Evolutionary conservation across 2,888 invertebrate species (phyloP), one percentile per base, ranked within the genome.

Genomic region (Idaea straminata): DNA sequence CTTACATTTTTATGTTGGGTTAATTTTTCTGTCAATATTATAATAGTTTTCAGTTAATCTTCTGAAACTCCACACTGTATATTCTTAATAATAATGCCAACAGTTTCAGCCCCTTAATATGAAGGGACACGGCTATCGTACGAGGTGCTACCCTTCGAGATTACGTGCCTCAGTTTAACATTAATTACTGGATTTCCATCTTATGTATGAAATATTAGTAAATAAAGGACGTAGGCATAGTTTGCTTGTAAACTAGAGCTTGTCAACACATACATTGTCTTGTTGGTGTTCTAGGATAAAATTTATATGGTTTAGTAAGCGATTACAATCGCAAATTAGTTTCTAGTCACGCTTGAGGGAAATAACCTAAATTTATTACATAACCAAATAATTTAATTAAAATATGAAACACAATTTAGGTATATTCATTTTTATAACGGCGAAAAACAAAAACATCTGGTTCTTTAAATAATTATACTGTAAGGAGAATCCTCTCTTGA

Each of bases 111-210:
- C 81, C 83, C 83, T 85, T 89, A 89, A 88, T 89, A 89, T 83
- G 84, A 82, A 88, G 86, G 89, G 88, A 84, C 86, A 81, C 76
- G 63, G 74, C 83, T 72, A 86, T 89, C 86, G 86, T 87, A 87
- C 78, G 82, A 84, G 84, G 85, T 85, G 87, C 82, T 87, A 87
- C 83, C 86, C 87, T 82, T 72, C 79, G 75, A 87, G 86, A 88
- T 89, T 89, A 86, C 85, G 82, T 83, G 80, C 78, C 76, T 77
- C 75, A 83, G 83, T 83, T 85, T 80, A 82, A 77, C 79, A 84
- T 87, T 89, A 86, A 89, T 88, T 89, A 84, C 76, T 75, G 77
- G 84, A 84, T 83, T 84, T 81, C 81, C 79, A 75, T 80, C 78
- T 78, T 75, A 83, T 81, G 77, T 81, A 79, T 74, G 72, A 69